Evolutionary conservation across 37 sponge, comb jelly and placozoan species (phyloP), one percentile per base, ranked within the genome.

Genomic region (Amphimedon queenslandica): DNA sequence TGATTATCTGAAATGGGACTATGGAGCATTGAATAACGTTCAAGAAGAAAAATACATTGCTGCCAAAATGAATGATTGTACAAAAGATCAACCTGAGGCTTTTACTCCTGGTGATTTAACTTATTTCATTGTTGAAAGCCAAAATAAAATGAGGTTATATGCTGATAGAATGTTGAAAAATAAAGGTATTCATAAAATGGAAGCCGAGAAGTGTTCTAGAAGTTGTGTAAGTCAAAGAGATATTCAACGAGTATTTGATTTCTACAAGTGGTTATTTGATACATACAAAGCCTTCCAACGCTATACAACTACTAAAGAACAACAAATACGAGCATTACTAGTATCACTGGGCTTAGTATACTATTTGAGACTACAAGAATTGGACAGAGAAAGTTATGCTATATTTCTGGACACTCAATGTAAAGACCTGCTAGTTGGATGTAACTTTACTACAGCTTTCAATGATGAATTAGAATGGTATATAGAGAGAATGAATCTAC

Each of bases 221-320:
- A 93, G 94, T 68, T 85, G 83, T 40, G 90, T 93, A 31, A 89
- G 90, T 37, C 94, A 93, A 64, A 60, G 94, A 43, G 94, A 90
- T 51, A 90, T 94, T 20, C 91, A 94, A 70, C 56, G 87, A 65
- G 72, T 75, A 34, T 80, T 86, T 42, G 73, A 73, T 38, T 80
- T 86, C 43, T 80, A 86, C 51, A 51, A 80, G 20, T 86, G 87
- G 87, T 58, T 86, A 25, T 39, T 33, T 40, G 41, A 39, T 30
- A 63, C 73, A 64, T 86, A 76, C 71, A 72, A 56, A 47, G 63
- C 51, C 1, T 77, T 36, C 42, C 51, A 71, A 36, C 8, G 13
- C 8, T 47, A 47, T 47, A 13, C 13, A 8, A 18, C 8, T 47
- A 18, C 53, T 25, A 25, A 11, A n/a, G 80, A 63, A 8, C 29